These are phyloP conservation scores for Catocala sponsa DNA, from an alignment of 2,888 invertebrate genomes.

Conservation along the genomic window DNA sequence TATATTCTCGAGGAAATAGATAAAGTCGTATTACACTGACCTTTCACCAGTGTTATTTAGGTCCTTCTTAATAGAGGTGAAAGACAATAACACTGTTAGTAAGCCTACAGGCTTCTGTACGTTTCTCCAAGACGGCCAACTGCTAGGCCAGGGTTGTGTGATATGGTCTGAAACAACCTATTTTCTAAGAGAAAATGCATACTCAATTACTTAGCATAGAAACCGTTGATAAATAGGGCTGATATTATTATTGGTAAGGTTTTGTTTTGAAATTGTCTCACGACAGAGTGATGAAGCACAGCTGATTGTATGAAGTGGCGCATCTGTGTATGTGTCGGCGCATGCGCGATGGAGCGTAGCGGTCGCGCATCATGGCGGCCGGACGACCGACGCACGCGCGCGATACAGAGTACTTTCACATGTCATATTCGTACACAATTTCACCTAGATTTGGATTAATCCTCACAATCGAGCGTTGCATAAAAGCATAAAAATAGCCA, in stretches of 20 bases:
- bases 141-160: no score
- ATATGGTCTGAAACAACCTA: no score
- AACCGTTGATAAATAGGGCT: no score
- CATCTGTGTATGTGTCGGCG: constrained; percentile 44
- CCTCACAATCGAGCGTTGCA: constrained; percentile 42
- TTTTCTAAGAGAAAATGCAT: no score
- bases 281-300: constrained; percentile 28
- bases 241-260: neutral
- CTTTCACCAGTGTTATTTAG: no score
- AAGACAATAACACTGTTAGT: no score
- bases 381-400: constrained; percentile 61
- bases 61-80: no score
- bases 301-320: constrained; percentile 44
- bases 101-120: no score
- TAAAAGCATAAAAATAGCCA: constrained; percentile 11
- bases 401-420: constrained; percentile 75
- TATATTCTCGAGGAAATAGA: no score
- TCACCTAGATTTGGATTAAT: constrained; percentile 70
- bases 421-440: constrained; percentile 68
- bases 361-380: constrained; percentile 69
- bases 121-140: no score
- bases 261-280: constrained; percentile 19
- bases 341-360: constrained; percentile 66
- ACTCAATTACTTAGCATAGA: no score
- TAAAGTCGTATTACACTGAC: no score